Evolutionary conservation across 2,888 invertebrate species (phyloP).

Genomic region (Eudasyphora cyanicolor): DNA sequence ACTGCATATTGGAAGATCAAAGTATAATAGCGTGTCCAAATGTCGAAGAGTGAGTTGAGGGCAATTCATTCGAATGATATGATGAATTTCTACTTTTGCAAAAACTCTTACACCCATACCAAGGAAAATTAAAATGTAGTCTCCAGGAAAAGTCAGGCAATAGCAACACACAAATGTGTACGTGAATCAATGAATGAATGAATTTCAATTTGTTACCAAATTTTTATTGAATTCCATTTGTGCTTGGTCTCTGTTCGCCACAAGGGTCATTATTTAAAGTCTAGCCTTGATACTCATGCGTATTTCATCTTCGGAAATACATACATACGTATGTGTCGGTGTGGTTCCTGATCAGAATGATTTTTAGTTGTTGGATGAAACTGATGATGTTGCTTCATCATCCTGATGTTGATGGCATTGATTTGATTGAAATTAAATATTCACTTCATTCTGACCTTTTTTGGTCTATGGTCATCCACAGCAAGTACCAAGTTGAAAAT

Average conservation of each 20-base stretch:
- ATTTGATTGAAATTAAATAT: slow-evolving; percentile 70
- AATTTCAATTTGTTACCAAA: slow-evolving; percentile 50
- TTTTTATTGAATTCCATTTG: slow-evolving; percentile 35
- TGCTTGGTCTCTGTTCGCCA: background rate
- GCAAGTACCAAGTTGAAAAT: background rate
- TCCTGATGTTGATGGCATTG: slow-evolving; percentile 25
- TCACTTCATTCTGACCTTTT: slow-evolving; percentile 73
- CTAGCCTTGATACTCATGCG: background rate
- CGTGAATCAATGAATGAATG: slow-evolving; percentile 30
- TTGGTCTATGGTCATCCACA: background rate
- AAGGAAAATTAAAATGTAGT: background rate
- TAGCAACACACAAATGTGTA: slow-evolving; percentile 13
- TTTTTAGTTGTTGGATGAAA: too few species aligned
- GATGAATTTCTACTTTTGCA: slow-evolving; percentile 6
- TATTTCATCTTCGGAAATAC: background rate
- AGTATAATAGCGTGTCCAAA: too few species aligned
- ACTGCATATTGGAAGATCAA: too few species aligned
- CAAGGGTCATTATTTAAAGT: slow-evolving; percentile 23
- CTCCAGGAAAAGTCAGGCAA: slow-evolving; percentile 16
- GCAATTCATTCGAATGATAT: background rate
- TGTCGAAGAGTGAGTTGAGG: too few species aligned
- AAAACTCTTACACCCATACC: background rate
- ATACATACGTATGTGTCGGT: background rate
- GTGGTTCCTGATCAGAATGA: too few species aligned
- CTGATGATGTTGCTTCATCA: background rate